Conservation (phyloP, 2,113 vertebrate species). For the Boulengeromyrus knoepffleri region DNA sequence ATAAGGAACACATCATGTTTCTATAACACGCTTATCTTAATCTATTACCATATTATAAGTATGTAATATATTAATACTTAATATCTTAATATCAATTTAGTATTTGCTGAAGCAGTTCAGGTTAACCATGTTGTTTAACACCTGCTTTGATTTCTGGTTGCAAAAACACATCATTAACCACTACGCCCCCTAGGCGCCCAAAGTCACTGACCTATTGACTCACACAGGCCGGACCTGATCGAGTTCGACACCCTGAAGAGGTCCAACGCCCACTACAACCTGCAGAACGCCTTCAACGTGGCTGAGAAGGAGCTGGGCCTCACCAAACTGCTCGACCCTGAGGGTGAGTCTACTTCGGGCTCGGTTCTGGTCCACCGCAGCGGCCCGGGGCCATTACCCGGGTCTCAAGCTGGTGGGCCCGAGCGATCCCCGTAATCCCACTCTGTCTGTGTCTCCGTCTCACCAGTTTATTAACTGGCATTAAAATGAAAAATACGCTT, state of each 20-base stretch:
- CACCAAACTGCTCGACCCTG: conserved; percentile 86
- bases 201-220: background rate
- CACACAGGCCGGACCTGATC: conserved; percentile 73
- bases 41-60: background rate
- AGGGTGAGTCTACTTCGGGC: conserved; percentile 58
- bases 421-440: background rate
- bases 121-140: background rate
- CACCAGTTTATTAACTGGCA: background rate
- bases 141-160: background rate
- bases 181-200: background rate
- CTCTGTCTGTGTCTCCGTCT: background rate
- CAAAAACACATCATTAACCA: background rate
- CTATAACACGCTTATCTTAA: background rate
- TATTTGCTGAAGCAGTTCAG: background rate
- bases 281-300: conserved; percentile 88
- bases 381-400: background rate
- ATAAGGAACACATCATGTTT: background rate
- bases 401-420: background rate
- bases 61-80: background rate
- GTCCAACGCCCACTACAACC: conserved; percentile 88
- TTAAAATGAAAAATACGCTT: background rate
- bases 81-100: background rate
- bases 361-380: background rate
- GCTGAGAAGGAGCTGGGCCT: conserved; percentile 84
- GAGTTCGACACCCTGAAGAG: conserved; percentile 83